These are phyloP conservation scores for Diorhabda carinulata DNA, from an alignment of 1,140 invertebrate genomes.

Conservation along the genomic window DNA sequence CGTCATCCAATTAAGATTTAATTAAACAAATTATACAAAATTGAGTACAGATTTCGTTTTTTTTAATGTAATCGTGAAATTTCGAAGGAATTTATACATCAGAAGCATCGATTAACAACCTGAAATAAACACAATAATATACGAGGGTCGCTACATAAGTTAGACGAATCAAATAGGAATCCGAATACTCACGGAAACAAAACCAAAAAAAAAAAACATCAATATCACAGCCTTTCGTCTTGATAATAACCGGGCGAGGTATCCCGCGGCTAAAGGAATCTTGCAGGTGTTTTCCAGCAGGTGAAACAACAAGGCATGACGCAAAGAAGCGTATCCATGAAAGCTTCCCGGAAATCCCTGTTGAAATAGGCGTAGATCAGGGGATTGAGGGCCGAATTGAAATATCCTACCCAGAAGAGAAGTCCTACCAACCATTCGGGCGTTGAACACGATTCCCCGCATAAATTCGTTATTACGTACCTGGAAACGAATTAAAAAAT, in stretches of 20 bases:
- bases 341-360: constrained; percentile 93
- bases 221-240: constrained; percentile 39
- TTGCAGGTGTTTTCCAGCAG: constrained; percentile 45
- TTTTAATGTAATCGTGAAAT: too few species aligned
- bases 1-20: too few species aligned
- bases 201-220: neutral
- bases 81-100: too few species aligned
- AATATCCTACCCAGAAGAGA: constrained; percentile 82
- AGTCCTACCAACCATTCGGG: constrained; percentile 78
- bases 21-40: too few species aligned
- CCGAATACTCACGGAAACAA: too few species aligned
- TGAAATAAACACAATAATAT: too few species aligned
- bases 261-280: constrained; percentile 46
- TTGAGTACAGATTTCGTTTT: too few species aligned
- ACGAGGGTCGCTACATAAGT: too few species aligned
- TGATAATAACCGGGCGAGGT: constrained; percentile 28
- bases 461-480: constrained; percentile 84
- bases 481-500: constrained; percentile 45
- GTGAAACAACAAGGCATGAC: constrained; percentile 69
- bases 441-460: constrained; percentile 71
- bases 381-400: constrained; percentile 96
- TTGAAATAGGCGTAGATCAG: constrained; percentile 98
- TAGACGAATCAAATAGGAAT: too few species aligned
- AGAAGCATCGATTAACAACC: too few species aligned
- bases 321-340: constrained; percentile 87